Evolutionary conservation across 2,113 vertebrate genomes (phyloP), one percentile per base, ranked within the genome.

Genomic region (Alligator mississippiensis): DNA sequence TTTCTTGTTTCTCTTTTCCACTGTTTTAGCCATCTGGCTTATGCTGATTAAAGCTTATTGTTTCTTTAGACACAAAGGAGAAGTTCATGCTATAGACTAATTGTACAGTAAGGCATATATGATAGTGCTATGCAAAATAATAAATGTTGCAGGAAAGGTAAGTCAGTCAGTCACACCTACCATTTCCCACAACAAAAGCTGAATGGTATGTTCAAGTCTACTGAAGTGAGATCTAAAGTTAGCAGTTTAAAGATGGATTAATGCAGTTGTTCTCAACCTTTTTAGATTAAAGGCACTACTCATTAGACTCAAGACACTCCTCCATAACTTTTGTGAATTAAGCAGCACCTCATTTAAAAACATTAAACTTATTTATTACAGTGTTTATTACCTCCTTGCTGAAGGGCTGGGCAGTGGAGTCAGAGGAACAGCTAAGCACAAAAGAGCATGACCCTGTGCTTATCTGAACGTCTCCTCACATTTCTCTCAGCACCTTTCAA

Each of bases 61-160:
- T 0, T 24, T 78, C 34, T 30, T 4, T 85, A 86, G 3, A 38
- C 3, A 34, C 57, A 66, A 3, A 0, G 30, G 70, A 9, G 18
- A 61, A 28, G 27, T 7, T 80, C 61, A 88, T 95, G 54, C 47
- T 72, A 16, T 2, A 6, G 11, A 38, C 30, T 72, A 12, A 72
- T 34, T 22, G 13, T 34, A 72, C 19, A 22, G 34, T 21, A 72
- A 72, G 68, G 18, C 58, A 88, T 57, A 60, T 57, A 3, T 27
- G 12, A 72, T 17, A 77, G 70, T 4, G 25, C 77, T 22, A 38
- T 66, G 84, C 25, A 88, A 4, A n/a, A 59, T 64, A 81, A 77
- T 12, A 21, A 84, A 75, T 4, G 7, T 64, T 76, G 38, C 24
- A n/a, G 75, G 21, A 60, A 62, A 82, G 85, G 80, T 74, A 86